Evolutionary conservation across 2,797 vertebrate genomes (phyloP).

Genomic region (Galagoides demidoff): DNA sequence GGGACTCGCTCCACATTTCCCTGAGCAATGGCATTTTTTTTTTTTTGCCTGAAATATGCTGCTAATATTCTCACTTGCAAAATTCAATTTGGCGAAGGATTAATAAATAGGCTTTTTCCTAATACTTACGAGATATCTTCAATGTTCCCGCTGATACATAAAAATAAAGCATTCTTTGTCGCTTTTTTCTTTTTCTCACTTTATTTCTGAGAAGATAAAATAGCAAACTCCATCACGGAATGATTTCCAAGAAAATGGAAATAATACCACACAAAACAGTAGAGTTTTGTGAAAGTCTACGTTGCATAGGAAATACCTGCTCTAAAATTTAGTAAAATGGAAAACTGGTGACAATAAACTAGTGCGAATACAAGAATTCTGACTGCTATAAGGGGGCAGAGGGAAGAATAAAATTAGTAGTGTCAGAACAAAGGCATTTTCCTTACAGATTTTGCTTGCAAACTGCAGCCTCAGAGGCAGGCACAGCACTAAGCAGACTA

Average conservation of each 20-base stretch:
- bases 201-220: slow-evolving; percentile 45
- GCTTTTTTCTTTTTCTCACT: not conserved
- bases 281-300: not conserved
- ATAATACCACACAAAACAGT: not conserved
- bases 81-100: slow-evolving; percentile 64
- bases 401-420: not conserved
- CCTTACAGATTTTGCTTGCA: not conserved
- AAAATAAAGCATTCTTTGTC: not conserved
- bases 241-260: slow-evolving; percentile 46
- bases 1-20: slow-evolving; percentile 63
- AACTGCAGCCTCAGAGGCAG: not conserved
- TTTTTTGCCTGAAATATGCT: slow-evolving; percentile 69
- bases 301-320: not conserved
- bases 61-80: slow-evolving; percentile 68
- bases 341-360: not conserved
- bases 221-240: not conserved
- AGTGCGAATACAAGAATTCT: not conserved
- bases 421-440: not conserved
- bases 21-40: not conserved
- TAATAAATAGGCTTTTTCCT: slow-evolving; percentile 49
- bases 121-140: slow-evolving; percentile 42
- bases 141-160: not conserved
- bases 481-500: not conserved
- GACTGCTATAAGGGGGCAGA: not conserved
- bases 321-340: not conserved